Percentiles rank a stretch among this genome's conserved stretches.
Evolutionary conservation across 1,140 invertebrate species (phyloP).

Genomic region (Pectinophora gossypiella): DNA sequence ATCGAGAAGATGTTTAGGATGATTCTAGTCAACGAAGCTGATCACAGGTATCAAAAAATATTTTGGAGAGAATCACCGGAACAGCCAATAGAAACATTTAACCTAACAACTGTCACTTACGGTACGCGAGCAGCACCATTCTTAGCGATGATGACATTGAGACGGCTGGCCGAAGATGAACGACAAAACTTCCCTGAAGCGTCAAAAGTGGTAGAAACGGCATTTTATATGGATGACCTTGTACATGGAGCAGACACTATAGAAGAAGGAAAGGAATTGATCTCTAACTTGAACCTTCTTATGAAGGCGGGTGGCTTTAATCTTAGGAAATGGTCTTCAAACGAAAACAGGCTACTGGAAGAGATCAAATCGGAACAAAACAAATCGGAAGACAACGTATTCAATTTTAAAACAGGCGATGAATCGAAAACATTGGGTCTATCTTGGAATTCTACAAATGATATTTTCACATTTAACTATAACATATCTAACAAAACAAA

Average conservation of each 20-base stretch:
- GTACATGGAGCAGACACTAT: conserved; percentile 30
- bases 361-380: conserved; percentile 1
- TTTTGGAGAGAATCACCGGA: conserved; percentile 23
- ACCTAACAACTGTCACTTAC: conserved; percentile 50
- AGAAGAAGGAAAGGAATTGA: conserved; percentile 23
- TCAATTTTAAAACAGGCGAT: conserved; percentile 18
- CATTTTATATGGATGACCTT: conserved; percentile 57
- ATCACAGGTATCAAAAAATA: conserved; percentile 22
- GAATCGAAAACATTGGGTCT: conserved; percentile 34
- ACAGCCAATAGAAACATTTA: conserved; percentile 26
- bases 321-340: conserved; percentile 50
- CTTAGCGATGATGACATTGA: conserved; percentile 43
- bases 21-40: conserved; percentile 23
- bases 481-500: background rate
- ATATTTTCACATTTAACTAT: conserved; percentile 21
- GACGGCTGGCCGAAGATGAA: conserved; percentile 31
- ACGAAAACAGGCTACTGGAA: conserved; percentile 16
- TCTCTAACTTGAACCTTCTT: conserved; percentile 13
- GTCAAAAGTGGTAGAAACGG: conserved; percentile 14
- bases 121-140: conserved; percentile 46
- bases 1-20: conserved; percentile 43
- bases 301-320: conserved; percentile 27
- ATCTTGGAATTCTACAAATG: conserved; percentile 23
- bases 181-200: conserved; percentile 24
- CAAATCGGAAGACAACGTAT: background rate